Percentiles rank a stretch among this genome's conserved stretches.
phyloP scores from a whole-genome alignment of 2,797 vertebrate genomes.

The Anguilla obscura region DNA sequence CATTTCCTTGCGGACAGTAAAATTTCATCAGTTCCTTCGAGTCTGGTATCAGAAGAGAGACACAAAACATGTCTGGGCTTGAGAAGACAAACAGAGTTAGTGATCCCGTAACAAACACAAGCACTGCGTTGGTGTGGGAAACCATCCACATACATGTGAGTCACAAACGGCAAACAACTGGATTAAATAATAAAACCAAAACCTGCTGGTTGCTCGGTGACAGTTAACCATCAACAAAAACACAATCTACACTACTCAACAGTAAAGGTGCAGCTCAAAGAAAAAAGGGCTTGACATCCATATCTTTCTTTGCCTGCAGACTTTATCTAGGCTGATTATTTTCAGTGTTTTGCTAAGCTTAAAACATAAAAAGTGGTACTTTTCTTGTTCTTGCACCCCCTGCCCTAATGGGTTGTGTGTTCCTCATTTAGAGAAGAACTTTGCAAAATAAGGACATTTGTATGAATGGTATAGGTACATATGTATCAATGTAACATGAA shows the following conservation, averaged over 20 bases:
- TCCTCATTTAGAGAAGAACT: not conserved
- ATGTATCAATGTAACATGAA: not conserved
- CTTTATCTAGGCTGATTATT: not conserved
- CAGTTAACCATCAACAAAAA: slow-evolving; percentile 11
- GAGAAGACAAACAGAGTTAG: slow-evolving; percentile 35
- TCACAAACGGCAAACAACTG: slow-evolving; percentile 28
- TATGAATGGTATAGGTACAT: not conserved
- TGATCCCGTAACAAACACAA: slow-evolving; percentile 29
- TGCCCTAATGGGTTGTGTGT: not conserved
- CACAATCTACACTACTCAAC: not conserved
- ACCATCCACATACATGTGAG: not conserved
- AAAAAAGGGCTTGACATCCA: not conserved
- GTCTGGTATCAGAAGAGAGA: slow-evolving; percentile 29
- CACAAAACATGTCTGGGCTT: slow-evolving; percentile 32
- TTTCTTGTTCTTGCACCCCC: not conserved
- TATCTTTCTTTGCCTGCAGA: not conserved
- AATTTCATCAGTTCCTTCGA: slow-evolving; percentile 32
- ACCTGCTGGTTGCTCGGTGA: slow-evolving; percentile 51
- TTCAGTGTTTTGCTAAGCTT: not conserved
- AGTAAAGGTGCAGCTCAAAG: not conserved
- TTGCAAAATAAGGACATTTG: not conserved
- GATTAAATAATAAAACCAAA: slow-evolving; percentile 42
- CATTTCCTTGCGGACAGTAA: not conserved
- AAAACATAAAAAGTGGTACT: not conserved
- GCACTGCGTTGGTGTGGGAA: slow-evolving; percentile 8